These are phyloP conservation scores for Gulo gulo DNA, from an alignment of 2,113 vertebrate species.

Conservation along the genomic window DNA sequence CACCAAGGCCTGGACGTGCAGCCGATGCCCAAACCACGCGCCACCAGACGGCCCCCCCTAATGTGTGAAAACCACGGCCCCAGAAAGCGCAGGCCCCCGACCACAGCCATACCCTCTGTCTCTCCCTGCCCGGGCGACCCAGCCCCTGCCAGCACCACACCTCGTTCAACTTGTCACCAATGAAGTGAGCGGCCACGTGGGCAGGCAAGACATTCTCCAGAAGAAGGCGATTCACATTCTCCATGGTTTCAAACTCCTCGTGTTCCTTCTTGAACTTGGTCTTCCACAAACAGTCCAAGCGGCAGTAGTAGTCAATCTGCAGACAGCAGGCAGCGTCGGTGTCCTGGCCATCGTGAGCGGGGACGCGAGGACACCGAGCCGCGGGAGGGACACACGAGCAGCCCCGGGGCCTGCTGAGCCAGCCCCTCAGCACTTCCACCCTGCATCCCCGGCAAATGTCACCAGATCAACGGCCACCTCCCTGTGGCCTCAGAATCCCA, in stretches of 20 bases:
- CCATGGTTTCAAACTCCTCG: conserved; percentile 97
- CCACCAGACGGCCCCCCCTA: not conserved
- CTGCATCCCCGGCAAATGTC: not conserved
- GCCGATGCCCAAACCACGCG: not conserved
- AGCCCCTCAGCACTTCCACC: not conserved
- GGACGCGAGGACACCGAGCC: accelerated
- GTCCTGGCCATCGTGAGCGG: accelerated
- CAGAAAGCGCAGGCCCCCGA: accelerated
- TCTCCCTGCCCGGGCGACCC: not conserved
- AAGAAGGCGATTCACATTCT: conserved; percentile 96
- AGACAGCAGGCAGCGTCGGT: not conserved
- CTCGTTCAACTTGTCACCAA: conserved; percentile 97
- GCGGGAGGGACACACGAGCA: not conserved
- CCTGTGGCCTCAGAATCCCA: not conserved
- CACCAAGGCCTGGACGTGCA: not conserved
- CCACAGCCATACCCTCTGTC: accelerated
- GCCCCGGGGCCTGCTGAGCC: not conserved
- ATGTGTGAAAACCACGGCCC: not conserved
- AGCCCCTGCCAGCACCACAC: conserved; percentile 73
- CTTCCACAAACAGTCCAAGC: conserved; percentile 95
- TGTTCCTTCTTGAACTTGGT: conserved; percentile 96
- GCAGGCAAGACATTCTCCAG: conserved; percentile 98
- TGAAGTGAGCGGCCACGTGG: conserved; percentile 95
- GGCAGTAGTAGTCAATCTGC: conserved; percentile 95
- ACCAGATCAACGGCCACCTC: too few relatives aligned